Evolutionary conservation across 2,113 vertebrate genomes (phyloP), one percentile per base, ranked within the genome.

Genomic region (Leptocoma aspasia): DNA sequence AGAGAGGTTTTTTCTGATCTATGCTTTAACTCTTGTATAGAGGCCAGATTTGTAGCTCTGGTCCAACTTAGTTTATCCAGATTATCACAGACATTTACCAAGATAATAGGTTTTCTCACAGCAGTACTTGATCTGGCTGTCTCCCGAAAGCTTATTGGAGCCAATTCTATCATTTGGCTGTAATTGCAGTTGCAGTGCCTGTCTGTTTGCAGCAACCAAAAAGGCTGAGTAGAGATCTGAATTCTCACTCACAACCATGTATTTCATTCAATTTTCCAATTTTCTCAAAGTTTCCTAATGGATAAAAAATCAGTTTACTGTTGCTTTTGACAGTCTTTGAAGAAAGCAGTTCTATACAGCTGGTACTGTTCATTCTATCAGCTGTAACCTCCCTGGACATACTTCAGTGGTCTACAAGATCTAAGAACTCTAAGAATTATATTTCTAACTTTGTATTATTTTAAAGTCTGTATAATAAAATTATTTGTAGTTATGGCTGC

Each of bases 311-410:
- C 42, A 30, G 11, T 70, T 72, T 57, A 53, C 15, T 30, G 13
- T 63, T 91, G 49, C 35, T 78, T 83, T 84, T 64, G 39, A 33
- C 16, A 44, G 13, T 33, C 54, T 83, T 77, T 72, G 49, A 39
- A 63, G 56, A 45, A 50, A 82, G 30, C 31, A 31, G 33, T 9
- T n/a, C n/a, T n/a, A n/a, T n/a, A n/a, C n/a, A n/a, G n/a, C n/a
- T n/a, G n/a, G 7, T 42, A 10, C 22, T 69, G 56, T n/a, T 77
- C 0, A 0, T 44, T 60, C 1, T 28, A 21, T 37, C 28, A 30
- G 11, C 47, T 54, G 30, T 57, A 75, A 75, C 27, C 10, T 90
- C 18, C 11, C 39, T 76, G 31, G 28, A 13, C 3, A 1, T 82
- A 10, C 1, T 79, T 84, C 4, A 54, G 31, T 76, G 35, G 50